Percentiles rank a stretch among this genome's conserved stretches.
phyloP scores from a whole-genome alignment of 2,113 vertebrate species.

The Corynorhinus townsendii region DNA sequence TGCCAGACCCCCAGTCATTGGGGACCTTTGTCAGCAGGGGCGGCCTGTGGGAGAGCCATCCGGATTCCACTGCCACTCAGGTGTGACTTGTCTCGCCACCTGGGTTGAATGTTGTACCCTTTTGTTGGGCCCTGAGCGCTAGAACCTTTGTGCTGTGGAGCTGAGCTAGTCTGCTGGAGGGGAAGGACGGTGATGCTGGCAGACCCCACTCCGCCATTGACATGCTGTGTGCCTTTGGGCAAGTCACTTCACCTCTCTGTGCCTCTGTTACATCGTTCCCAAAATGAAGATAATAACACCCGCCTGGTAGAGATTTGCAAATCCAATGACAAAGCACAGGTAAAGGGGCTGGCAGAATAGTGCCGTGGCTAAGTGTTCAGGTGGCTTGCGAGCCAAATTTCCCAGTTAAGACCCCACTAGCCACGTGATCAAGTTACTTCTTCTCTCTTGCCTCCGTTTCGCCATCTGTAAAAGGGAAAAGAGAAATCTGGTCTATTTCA shows the following conservation, averaged over 20 bases:
- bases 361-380: accelerated
- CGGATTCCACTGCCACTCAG: background rate
- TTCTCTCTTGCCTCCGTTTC: background rate
- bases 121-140: background rate
- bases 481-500: background rate
- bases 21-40: background rate
- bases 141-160: background rate
- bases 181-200: background rate
- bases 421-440: background rate
- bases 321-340: background rate
- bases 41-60: background rate
- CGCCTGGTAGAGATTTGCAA: background rate
- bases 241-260: constrained; percentile 3
- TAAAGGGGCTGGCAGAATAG: background rate
- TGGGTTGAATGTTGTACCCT: background rate
- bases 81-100: background rate
- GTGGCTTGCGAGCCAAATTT: background rate
- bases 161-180: background rate
- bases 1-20: constrained; percentile 45
- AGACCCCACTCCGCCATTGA: background rate
- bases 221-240: background rate
- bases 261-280: background rate
- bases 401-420: background rate
- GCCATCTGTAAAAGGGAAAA: background rate
- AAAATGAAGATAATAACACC: background rate